Evolutionary conservation across 1,140 invertebrate genomes (phyloP), one percentile per base, ranked within the genome.

Genomic region (Holotrichia oblita): DNA sequence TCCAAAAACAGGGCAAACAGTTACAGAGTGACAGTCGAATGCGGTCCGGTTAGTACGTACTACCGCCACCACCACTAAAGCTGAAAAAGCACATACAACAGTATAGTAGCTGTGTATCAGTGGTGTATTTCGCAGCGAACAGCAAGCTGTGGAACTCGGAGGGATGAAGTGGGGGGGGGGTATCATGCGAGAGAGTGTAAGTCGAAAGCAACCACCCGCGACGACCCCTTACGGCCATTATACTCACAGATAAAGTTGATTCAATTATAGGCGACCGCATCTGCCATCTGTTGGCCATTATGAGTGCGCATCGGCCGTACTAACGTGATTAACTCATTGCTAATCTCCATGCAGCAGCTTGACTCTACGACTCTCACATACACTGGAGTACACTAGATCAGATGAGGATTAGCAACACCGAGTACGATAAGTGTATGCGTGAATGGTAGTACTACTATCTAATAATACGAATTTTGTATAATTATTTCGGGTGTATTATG

Each of bases 261-360:
- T 86, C 85, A 86, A 86, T 86, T 86, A 86, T 82, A 83, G 81
- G 82, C 81, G 81, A 86, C 84, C 85, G 84, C 85, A 85, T 86
- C 85, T 85, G 84, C 84, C 85, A 84, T 85, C 85, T 85, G 85
- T 82, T 83, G 84, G 85, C 85, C 82, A 86, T 86, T 86, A 86
- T 86, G 84, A 81, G 84, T 83, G 85, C 79, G 82, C 83, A 84
- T 84, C 78, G 83, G 80, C 80, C 83, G 81, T 83, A 74, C 81
- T 85, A 85, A 86, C 83, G 83, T 83, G 85, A 86, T 86, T 86
- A 86, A 84, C 85, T 84, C 82, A 77, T 81, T 81, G 82, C 84
- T 85, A 85, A 85, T 85, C 85, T 85, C 79, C 79, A 79, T 79
- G 80, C 83, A 82, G 81, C 83, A 84, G 83, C 83, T 84, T 83